These are phyloP conservation scores for Brachionus paranguensis DNA, from an alignment of 1,140 invertebrate species.

Conservation along the genomic window DNA sequence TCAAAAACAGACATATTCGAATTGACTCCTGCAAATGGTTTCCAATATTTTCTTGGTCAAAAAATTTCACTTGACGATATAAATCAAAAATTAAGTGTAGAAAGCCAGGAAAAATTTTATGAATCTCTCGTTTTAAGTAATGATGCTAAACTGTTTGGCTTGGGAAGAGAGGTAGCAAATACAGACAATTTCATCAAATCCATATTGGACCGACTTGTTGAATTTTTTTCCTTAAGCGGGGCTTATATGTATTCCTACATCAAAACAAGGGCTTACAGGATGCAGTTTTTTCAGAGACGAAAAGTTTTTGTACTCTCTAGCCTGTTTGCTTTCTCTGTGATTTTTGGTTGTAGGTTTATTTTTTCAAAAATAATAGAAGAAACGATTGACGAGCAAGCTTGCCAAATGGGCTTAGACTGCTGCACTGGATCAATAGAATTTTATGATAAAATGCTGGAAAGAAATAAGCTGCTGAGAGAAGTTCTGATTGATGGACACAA, in stretches of 20 bases:
- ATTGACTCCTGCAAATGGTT: not conserved
- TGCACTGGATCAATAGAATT: slow-evolving; percentile 28
- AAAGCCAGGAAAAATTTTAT: not conserved
- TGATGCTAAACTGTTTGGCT: slow-evolving; percentile 20
- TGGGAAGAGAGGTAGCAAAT: not conserved
- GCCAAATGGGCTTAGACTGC: slow-evolving; percentile 25
- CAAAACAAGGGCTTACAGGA: not conserved
- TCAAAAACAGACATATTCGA: not conserved
- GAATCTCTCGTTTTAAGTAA: not conserved
- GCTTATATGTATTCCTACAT: not conserved
- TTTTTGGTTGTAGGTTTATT: not conserved
- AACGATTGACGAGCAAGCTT: not conserved
- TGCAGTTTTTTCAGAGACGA: not conserved
- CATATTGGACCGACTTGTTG: not conserved
- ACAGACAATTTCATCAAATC: not conserved
- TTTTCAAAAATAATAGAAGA: not conserved
- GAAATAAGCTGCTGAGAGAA: slow-evolving; percentile 7
- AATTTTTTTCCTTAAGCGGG: not conserved
- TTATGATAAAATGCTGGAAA: slow-evolving; percentile 4
- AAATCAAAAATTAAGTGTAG: not conserved
- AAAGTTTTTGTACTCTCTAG: not conserved
- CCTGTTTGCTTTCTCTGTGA: not conserved
- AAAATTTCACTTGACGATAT: not conserved
- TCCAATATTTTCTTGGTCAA: not conserved
- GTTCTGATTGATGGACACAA: not conserved